Evolutionary conservation across 2,797 vertebrate species (phyloP).

Genomic region (Gymnoscopelus microlampas): DNA sequence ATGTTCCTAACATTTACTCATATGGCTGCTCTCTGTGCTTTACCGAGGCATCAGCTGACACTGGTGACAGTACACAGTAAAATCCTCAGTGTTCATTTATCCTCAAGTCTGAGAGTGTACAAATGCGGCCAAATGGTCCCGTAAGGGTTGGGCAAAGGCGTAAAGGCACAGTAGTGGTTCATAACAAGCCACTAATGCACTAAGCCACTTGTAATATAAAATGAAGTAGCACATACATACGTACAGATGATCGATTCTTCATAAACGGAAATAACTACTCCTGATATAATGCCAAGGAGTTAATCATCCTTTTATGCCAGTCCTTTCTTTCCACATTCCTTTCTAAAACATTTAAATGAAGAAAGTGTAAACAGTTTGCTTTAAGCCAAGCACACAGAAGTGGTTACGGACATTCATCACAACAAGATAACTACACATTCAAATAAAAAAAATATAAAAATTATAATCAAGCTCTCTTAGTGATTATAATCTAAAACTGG

Average conservation of each 20-base stretch:
- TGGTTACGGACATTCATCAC: conserved; percentile 65
- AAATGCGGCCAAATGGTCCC: background rate
- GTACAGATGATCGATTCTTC: conserved; percentile 7
- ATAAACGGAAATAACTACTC: conserved; percentile 36
- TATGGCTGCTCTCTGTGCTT: conserved; percentile 37
- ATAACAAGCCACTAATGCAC: conserved; percentile 6
- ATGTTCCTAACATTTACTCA: conserved; percentile 31
- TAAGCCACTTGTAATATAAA: conserved; percentile 22
- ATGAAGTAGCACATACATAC: conserved; percentile 33
- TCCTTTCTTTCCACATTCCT: conserved; percentile 7
- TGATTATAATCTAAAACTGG: conserved; percentile 24
- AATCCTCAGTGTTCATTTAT: too few relatives aligned
- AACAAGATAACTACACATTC: conserved; percentile 61
- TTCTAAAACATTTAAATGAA: conserved; percentile 22
- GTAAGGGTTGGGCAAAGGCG: conserved; percentile 10
- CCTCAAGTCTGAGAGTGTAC: too few relatives aligned
- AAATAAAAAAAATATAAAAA: conserved; percentile 58
- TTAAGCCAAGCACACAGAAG: conserved; percentile 55
- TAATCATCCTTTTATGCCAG: background rate
- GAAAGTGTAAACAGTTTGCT: conserved; percentile 68
- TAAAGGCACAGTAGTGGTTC: conserved; percentile 47
- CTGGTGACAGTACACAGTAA: too few relatives aligned
- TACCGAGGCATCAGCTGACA: conserved; percentile 33
- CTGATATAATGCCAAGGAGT: conserved; percentile 5
- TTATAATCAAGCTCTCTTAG: conserved; percentile 29